A percentile compares a stretch with the other conserved stretches of the same genome.
phyloP scores from a whole-genome alignment of 2,888 invertebrate genomes.

The Kryphioiulus occultus region DNA sequence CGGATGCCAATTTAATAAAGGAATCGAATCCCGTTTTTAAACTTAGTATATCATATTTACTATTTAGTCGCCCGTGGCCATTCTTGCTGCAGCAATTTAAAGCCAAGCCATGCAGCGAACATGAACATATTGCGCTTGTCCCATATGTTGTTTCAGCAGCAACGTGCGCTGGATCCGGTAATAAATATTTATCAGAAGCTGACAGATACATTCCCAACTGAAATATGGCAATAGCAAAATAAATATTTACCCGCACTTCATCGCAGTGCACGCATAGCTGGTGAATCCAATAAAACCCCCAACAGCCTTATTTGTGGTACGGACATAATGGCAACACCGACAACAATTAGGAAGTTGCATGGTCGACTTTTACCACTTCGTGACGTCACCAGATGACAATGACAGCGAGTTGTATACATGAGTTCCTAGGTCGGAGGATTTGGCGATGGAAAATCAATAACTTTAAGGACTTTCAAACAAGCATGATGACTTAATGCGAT shows the following conservation, averaged over 20 bases:
- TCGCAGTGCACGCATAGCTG: not conserved
- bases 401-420: too few relatives aligned
- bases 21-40: not conserved
- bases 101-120: not conserved
- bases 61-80: not conserved
- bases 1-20: not conserved
- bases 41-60: not conserved
- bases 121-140: not conserved
- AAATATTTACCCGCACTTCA: not conserved
- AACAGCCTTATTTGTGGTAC: not conserved
- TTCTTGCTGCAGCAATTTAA: not conserved
- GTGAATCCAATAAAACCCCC: not conserved
- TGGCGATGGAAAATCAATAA: too few relatives aligned
- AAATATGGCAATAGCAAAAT: not conserved
- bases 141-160: not conserved
- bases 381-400: too few relatives aligned
- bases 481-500: too few relatives aligned
- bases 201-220: slow-evolving; percentile 16
- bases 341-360: not conserved
- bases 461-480: too few relatives aligned
- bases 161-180: not conserved
- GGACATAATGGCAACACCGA: not conserved
- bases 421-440: too few relatives aligned
- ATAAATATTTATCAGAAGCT: slow-evolving; percentile 10
- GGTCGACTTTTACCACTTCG: too few relatives aligned